These are phyloP conservation scores for Mantis religiosa DNA, from an alignment of 2,888 invertebrate genomes.

Conservation along the genomic window DNA sequence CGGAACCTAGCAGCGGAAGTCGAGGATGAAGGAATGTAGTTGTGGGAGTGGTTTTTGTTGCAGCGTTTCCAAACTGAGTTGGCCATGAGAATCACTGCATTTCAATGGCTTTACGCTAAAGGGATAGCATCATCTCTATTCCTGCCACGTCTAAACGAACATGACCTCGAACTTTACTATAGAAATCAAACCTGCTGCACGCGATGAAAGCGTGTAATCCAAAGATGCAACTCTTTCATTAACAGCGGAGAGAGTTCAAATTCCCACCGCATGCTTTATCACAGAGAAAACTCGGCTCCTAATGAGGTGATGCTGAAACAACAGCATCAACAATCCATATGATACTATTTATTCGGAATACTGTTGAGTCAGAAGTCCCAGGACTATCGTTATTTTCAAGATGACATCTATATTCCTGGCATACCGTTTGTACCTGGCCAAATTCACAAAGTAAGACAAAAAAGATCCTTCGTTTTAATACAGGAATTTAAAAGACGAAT, in stretches of 20 bases:
- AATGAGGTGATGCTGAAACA: no score
- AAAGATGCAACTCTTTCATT: no score
- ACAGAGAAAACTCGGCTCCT: not conserved
- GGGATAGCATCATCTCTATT: not conserved
- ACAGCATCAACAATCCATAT: no score
- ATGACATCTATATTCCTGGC: no score
- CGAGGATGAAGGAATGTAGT: not conserved
- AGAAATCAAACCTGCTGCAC: not conserved
- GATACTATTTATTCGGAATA: no score
- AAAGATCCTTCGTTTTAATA: no score
- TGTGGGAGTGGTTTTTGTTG: not conserved
- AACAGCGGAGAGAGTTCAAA: not conserved
- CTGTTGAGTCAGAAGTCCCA: no score
- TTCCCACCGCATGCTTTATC: not conserved
- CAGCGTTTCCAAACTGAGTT: not conserved
- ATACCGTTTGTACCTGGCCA: no score
- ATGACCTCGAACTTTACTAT: not conserved
- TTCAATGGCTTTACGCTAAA: not conserved
- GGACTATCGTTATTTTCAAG: no score
- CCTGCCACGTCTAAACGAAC: not conserved
- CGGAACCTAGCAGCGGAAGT: not conserved
- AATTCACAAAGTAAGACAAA: no score
- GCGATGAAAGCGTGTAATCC: not conserved
- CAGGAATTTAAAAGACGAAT: no score
- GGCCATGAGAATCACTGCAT: not conserved